Evolutionary conservation across 2,113 vertebrate species (phyloP).

Genomic region (Illadopsis cleaveri): DNA sequence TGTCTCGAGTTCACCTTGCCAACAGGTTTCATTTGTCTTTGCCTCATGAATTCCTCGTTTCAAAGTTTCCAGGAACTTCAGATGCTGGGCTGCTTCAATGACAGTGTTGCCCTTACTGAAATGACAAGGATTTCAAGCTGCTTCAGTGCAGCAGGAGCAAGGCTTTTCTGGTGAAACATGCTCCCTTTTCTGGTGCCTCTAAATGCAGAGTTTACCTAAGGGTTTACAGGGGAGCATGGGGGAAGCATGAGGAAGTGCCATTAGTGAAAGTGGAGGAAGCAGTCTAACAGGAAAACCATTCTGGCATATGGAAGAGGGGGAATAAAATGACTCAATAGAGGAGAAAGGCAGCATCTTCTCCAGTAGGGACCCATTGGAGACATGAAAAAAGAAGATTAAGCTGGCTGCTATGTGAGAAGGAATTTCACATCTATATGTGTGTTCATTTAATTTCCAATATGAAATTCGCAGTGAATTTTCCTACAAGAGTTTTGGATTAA

Average conservation of each 20-base stretch:
- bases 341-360: not conserved
- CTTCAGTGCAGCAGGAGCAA: not conserved
- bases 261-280: not conserved
- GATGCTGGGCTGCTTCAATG: not conserved
- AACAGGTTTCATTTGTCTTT: not conserved
- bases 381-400: not conserved
- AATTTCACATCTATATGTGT: not conserved
- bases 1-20: not conserved
- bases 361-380: not conserved
- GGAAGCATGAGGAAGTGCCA: not conserved
- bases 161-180: not conserved
- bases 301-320: not conserved
- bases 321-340: not conserved
- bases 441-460: not conserved
- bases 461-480: not conserved
- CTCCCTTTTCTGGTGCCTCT: not conserved
- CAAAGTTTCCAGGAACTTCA: conserved; percentile 12
- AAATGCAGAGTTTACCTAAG: not conserved
- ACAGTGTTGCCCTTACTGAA: not conserved
- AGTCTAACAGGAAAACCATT: not conserved
- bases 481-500: not conserved
- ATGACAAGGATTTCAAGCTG: not conserved
- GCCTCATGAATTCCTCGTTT: not conserved
- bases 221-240: not conserved
- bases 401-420: not conserved